These are phyloP conservation scores for Microchirus variegatus DNA, from an alignment of 2,797 vertebrate genomes.

Conservation along the genomic window DNA sequence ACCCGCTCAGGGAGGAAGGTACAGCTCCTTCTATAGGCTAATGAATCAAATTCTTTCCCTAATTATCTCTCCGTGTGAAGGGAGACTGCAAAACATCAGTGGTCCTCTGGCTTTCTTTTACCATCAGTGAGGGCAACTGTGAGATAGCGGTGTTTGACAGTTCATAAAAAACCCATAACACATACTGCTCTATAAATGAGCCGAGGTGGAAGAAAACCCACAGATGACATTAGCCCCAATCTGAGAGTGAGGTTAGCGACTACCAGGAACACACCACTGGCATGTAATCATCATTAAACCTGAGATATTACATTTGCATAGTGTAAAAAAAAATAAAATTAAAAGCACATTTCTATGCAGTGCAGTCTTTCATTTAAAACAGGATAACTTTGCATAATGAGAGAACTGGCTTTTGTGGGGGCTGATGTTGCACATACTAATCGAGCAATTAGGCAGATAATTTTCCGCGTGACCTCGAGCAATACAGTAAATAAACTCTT, in stretches of 20 bases:
- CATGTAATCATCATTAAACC: slow-evolving; percentile 65
- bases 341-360: slow-evolving; percentile 55
- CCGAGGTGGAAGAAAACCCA: slow-evolving; percentile 58
- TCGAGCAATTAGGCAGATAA: slow-evolving; percentile 73
- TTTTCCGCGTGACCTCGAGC: slow-evolving; percentile 74
- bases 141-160: slow-evolving; percentile 56
- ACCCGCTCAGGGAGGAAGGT: slow-evolving; percentile 55
- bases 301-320: slow-evolving; percentile 60
- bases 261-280: slow-evolving; percentile 30
- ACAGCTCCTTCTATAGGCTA: slow-evolving; percentile 64
- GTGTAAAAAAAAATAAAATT: slow-evolving; percentile 62
- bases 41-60: slow-evolving; percentile 77
- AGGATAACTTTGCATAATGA: slow-evolving; percentile 72
- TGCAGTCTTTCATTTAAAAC: slow-evolving; percentile 60
- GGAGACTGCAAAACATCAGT: slow-evolving; percentile 61
- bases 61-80: slow-evolving; percentile 69
- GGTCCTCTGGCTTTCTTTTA: slow-evolving; percentile 46
- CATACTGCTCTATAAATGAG: slow-evolving; percentile 44
- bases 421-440: slow-evolving; percentile 68
- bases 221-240: slow-evolving; percentile 68
- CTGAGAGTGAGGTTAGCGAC: slow-evolving; percentile 44
- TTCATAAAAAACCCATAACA: slow-evolving; percentile 35
- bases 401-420: slow-evolving; percentile 59
- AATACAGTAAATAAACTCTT: slow-evolving; percentile 74
- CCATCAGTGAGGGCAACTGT: slow-evolving; percentile 37